Percentiles rank a stretch among this genome's conserved stretches.
These are phyloP conservation scores for Macrophya alboannulata DNA, from an alignment of 2,888 invertebrate genomes.

Conservation along the genomic window DNA sequence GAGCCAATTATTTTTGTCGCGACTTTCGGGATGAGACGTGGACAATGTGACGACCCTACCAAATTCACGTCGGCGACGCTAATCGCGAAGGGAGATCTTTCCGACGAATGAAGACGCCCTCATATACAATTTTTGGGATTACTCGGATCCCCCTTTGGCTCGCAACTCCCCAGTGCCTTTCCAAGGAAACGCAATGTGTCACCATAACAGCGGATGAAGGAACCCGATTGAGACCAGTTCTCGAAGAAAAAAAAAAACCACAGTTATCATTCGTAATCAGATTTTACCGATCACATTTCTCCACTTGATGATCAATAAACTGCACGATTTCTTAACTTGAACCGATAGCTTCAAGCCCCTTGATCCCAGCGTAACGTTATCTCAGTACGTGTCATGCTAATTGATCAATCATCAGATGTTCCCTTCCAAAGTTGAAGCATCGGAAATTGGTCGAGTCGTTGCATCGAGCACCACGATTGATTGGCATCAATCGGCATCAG, in stretches of 20 bases:
- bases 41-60: constrained; percentile 20
- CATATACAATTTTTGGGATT: constrained; percentile 22
- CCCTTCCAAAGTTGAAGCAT: not conserved
- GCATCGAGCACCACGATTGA: constrained; percentile 1
- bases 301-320: not conserved
- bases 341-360: not conserved
- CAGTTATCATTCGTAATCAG: not conserved
- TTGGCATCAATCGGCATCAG: not conserved
- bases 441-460: not conserved
- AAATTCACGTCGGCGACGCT: constrained; percentile 38
- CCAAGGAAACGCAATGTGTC: constrained; percentile 1
- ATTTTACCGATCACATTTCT: not conserved
- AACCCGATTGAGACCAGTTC: not conserved
- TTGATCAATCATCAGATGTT: not conserved
- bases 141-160: constrained; percentile 15
- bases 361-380: not conserved
- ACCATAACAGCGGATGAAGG: not conserved
- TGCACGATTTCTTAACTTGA: not conserved
- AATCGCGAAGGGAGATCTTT: constrained; percentile 49
- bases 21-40: not conserved
- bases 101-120: not conserved
- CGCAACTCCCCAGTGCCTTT: not conserved
- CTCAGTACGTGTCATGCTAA: too few species aligned
- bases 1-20: constrained; percentile 39
- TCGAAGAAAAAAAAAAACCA: too few species aligned